Percentiles rank a stretch among this genome's conserved stretches.
These are phyloP conservation scores for Platerodrilus igneus DNA, from an alignment of 2,888 invertebrate genomes.

Conservation along the genomic window DNA sequence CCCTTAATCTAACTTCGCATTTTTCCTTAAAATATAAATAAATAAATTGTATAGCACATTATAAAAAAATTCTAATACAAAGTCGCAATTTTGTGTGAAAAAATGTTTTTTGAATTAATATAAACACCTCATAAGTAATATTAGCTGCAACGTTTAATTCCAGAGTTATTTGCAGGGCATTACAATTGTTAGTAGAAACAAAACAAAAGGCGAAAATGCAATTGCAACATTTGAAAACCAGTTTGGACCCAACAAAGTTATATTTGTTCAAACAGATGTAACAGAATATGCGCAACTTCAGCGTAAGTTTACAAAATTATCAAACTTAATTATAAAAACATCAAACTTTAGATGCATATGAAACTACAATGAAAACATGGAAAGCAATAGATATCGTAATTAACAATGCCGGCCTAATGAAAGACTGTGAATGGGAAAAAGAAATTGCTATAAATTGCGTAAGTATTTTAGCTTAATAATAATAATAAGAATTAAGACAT, in stretches of 20 bases:
- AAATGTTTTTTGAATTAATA: background rate
- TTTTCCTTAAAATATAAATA: too few species aligned
- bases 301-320: constrained; percentile 48
- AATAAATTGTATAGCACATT: too few species aligned
- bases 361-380: constrained; percentile 1
- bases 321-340: background rate
- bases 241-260: constrained; percentile 63
- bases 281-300: constrained; percentile 69
- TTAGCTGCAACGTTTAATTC: background rate
- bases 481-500: too few species aligned
- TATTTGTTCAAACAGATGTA: constrained; percentile 69
- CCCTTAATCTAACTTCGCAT: too few species aligned
- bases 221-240: constrained; percentile 58
- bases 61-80: too few species aligned
- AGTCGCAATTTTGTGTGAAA: too few species aligned
- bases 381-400: constrained; percentile 8
- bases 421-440: constrained; percentile 4
- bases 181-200: constrained; percentile 65
- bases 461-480: constrained; percentile 36
- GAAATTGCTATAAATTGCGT: constrained; percentile 9
- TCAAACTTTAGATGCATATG: constrained; percentile 9
- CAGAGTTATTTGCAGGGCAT: constrained; percentile 49
- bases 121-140: too few species aligned
- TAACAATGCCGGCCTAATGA: constrained; percentile 6
- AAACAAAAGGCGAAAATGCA: constrained; percentile 60